These are phyloP conservation scores for Stenopsyche tienmushanensis DNA, from an alignment of 1,140 invertebrate genomes.

Conservation along the genomic window DNA sequence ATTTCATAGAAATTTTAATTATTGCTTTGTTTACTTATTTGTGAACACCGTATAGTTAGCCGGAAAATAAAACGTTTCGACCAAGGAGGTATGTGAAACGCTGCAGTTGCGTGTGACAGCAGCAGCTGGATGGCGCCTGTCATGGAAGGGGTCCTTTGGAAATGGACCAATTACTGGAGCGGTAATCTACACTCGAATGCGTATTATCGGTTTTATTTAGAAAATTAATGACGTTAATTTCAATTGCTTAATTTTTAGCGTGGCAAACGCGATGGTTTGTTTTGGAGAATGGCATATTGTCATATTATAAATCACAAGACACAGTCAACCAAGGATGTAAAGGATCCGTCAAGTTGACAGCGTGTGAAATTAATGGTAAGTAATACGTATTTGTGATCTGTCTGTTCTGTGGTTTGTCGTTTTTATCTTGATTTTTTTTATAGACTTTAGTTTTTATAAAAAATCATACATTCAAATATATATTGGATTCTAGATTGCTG, in stretches of 20 bases:
- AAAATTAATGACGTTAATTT: constrained; percentile 1
- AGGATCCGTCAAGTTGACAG: constrained; percentile 78
- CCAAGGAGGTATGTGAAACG: too few species aligned
- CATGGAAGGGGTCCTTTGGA: constrained; percentile 77
- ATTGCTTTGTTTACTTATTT: too few species aligned
- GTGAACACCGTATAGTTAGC: too few species aligned
- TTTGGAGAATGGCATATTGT: constrained; percentile 75
- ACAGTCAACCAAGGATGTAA: constrained; percentile 82
- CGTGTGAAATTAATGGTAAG: constrained; percentile 79
- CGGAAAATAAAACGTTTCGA: too few species aligned
- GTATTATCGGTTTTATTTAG: neutral
- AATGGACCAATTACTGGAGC: constrained; percentile 84
- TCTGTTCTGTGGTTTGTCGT: neutral
- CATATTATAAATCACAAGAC: constrained; percentile 81
- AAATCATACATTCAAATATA: too few species aligned
- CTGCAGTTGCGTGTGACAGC: too few species aligned
- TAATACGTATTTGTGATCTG: too few species aligned
- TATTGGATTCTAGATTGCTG: too few species aligned
- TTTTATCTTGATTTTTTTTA: too few species aligned
- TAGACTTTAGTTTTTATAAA: too few species aligned
- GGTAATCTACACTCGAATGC: constrained; percentile 57
- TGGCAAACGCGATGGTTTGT: constrained; percentile 88
- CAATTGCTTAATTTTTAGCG: constrained; percentile 56
- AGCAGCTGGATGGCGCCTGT: neutral
- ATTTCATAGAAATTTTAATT: too few species aligned